Base-by-base conservation (phyloP, 2,888 invertebrate genomes). In the Meteorus cinctellus region DNA sequence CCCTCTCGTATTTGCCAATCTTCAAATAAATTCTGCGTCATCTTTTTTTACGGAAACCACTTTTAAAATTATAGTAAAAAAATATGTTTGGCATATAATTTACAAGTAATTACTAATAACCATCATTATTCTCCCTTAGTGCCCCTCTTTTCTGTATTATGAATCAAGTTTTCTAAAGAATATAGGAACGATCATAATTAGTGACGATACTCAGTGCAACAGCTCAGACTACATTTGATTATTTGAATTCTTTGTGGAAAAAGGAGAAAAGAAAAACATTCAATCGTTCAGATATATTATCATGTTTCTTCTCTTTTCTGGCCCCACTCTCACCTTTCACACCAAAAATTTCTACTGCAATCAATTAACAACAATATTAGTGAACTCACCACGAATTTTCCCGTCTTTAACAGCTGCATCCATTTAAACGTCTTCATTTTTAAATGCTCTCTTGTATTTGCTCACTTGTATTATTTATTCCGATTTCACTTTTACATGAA, bases 11-110 rank as follows among this genome's bases (percentile, higher is more conserved):
- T 41, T 12, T 41, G 12, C 41, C 41, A 41, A 41, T 41, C 41
- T 41, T 12, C 12, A 8, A 41, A 41, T 41, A 41, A 48, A 48
- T 48, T n/a, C 48, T 48, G 48, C 16, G n/a, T 48, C 48, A 12
- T 45, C n/a, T 41, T 41, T 41, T 41, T 41, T 1, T 41, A 2
- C 41, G 41, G 8, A 41, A 41, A 41, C n/a, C 48, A 48, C 16
- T n/a, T 48, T 48, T 14, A n/a, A 48, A 48, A 48, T 48, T n/a
- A 48, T n/a, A 48, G 48, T 48, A n/a, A 48, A 48, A 48, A 48
- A 48, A 48, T 48, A 48, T 48, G 48, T n/a, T 5, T 48, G 16
- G 16, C n/a, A n/a, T 48, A 48, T 48, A 48, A 48, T 48, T 48
- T 48, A 48, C 48, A 48, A 48, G 48, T 16, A 2, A n/a, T 48